Evolutionary conservation across 2,888 invertebrate species (phyloP).

Genomic region (Eupithecia inturbata): DNA sequence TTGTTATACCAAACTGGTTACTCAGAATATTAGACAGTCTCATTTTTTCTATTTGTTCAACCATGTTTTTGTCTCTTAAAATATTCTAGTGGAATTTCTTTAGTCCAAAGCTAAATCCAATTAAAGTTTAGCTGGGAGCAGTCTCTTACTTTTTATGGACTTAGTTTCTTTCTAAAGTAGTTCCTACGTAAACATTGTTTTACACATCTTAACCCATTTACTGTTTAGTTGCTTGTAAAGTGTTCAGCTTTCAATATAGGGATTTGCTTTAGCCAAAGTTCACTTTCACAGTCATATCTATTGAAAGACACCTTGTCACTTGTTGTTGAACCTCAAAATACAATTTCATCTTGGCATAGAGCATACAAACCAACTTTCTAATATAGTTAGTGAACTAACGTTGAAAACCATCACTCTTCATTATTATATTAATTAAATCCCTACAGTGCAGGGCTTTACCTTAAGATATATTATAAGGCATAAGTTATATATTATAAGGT

Average conservation of each 20-base stretch:
- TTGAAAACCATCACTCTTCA: slow-evolving; percentile 16
- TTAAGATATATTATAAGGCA: slow-evolving; percentile 8
- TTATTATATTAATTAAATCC: slow-evolving; percentile 16
- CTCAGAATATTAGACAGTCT: slow-evolving; percentile 37
- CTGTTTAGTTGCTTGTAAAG: slow-evolving; percentile 3
- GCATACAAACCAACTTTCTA: slow-evolving; percentile 19
- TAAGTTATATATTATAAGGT: slow-evolving; percentile 42
- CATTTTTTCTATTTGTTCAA: slow-evolving; percentile 33
- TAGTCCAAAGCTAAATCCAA: slow-evolving; percentile 32
- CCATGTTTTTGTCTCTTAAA: slow-evolving; percentile 35
- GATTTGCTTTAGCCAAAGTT: not conserved
- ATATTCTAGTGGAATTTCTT: slow-evolving; percentile 33
- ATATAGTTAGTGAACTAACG: slow-evolving; percentile 31
- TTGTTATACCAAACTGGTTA: slow-evolving; percentile 10
- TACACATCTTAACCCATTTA: slow-evolving; percentile 24
- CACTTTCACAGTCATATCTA: not conserved
- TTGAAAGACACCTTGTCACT: not conserved
- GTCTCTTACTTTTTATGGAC: slow-evolving; percentile 43
- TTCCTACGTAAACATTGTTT: slow-evolving; percentile 33
- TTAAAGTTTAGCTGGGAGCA: slow-evolving; percentile 42
- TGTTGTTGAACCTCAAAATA: not conserved
- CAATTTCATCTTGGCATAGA: slow-evolving; percentile 11
- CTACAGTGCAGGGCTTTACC: slow-evolving; percentile 3
- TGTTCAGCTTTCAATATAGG: not conserved
- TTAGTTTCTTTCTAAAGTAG: slow-evolving; percentile 36